phyloP scores from a whole-genome alignment of 1,140 invertebrate genomes.

The Choristoneura fumiferana region DNA sequence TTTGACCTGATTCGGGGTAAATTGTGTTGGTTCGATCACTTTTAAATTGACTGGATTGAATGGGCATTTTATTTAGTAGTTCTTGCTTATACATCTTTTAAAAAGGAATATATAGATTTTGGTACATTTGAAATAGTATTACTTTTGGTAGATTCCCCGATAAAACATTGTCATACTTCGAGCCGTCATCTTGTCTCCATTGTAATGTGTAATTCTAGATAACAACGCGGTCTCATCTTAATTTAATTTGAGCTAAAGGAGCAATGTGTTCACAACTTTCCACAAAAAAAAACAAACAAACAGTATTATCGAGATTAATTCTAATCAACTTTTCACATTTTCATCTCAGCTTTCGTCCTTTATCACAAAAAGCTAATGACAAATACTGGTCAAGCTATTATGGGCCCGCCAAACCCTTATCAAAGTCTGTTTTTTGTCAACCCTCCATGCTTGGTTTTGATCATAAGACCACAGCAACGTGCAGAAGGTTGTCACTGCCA shows the following conservation, averaged over 20 bases:
- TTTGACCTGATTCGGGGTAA: no score
- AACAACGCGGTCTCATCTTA: not conserved
- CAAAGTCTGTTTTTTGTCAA: conserved; percentile 3
- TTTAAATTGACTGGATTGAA: no score
- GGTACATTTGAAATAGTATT: no score
- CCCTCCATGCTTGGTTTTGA: not conserved
- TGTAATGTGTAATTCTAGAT: conserved; percentile 14
- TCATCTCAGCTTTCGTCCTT: not conserved
- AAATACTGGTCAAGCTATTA: conserved; percentile 1
- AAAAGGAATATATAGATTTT: no score
- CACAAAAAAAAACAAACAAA: not conserved
- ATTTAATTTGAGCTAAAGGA: conserved; percentile 3
- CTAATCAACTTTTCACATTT: not conserved
- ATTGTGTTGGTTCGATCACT: no score
- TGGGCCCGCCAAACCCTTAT: conserved; percentile 3
- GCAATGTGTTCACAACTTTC: not conserved
- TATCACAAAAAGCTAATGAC: conserved; percentile 11
- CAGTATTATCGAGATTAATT: no score
- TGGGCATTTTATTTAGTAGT: no score
- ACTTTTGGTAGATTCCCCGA: no score
- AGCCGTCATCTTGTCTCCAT: not conserved
- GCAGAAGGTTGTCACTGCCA: no score
- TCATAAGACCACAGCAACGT: not conserved
- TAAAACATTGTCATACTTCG: no score
- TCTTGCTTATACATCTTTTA: no score